Evolutionary conservation across 2,797 vertebrate genomes (phyloP), one percentile per base, ranked within the genome.

Genomic region (Synaphobranchus kaupii): DNA sequence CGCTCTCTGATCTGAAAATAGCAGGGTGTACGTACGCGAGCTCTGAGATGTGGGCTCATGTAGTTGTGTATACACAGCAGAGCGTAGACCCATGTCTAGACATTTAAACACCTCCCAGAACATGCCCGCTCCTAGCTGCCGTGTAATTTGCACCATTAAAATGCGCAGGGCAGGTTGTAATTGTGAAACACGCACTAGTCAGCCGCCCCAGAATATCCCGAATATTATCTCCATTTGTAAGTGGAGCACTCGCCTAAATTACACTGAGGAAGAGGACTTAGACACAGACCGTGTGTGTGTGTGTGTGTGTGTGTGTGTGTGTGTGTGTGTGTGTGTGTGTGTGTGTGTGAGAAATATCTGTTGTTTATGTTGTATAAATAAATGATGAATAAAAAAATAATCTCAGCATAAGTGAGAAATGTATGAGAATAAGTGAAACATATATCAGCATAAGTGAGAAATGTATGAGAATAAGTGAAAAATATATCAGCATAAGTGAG

Each of bases 21-120:
- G 78, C 78, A 81, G 78, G 78, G 78, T 81, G 47, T 81, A 39
- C 54, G 47, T 81, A 39, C 54, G 3, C 39, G 34, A 39, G 25
- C 52, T 60, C 56, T 84, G 56, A 60, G 39, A 84, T 60, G 50
- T 44, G 4, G 56, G 83, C 60, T 60, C 31, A 56, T 60, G 28
- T 31, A 58, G 17, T 60, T 84, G 83, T 44, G 34, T 60, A 56
- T 60, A 84, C 60, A 84, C 78, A 81, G 83, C 83, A 20, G 52
- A 28, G 28, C 20, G 8, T 84, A 63, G 39, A 47, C 81, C 60
- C 48, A 71, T 87, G 86, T 83, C 86, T 87, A 87, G 86, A 87
- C 86, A 87, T 66, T 39, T 39, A 86, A 87, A 83, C 63, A 54
- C 56, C 60, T 78, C 83, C 12, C 84, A 28, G 44, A 80, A 71